A percentile compares a stretch with the other conserved stretches of the same genome.
phyloP scores from a whole-genome alignment of 2,113 vertebrate species.

The Brachionichthys hirsutus region DNA sequence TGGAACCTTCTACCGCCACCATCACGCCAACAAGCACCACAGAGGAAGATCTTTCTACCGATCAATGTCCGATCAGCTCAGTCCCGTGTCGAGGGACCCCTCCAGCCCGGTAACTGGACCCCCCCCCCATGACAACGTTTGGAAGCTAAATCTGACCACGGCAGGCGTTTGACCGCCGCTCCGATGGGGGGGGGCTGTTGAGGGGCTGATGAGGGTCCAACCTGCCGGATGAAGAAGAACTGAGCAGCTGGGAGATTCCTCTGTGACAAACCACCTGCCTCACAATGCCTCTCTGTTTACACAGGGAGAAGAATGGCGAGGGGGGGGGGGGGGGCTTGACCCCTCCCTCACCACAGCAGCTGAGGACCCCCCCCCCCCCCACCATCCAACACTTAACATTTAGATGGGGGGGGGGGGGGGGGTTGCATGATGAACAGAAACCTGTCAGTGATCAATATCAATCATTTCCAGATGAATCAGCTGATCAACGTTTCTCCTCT shows the following conservation, averaged over 20 bases:
- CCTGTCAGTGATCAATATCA: neutral
- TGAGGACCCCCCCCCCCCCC: constrained; percentile 11
- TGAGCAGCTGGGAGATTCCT: constrained; percentile 36
- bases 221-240: constrained; percentile 34
- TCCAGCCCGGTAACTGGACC: constrained; percentile 3
- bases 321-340: constrained; percentile 33
- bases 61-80: neutral
- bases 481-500: neutral
- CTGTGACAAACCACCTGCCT: constrained; percentile 31
- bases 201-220: constrained; percentile 45
- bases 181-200: constrained; percentile 1
- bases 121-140: neutral
- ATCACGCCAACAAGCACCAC: too few species aligned
- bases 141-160: constrained; percentile 14
- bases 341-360: constrained; percentile 41
- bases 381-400: neutral
- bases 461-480: too few species aligned
- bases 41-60: neutral
- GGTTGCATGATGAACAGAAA: neutral
- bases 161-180: neutral
- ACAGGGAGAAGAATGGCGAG: constrained; percentile 13
- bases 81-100: too few species aligned
- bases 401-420: neutral
- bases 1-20: too few species aligned
- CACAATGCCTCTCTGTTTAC: constrained; percentile 45